Percentiles rank a stretch among this genome's conserved stretches.
phyloP scores from a whole-genome alignment of 2,113 vertebrate genomes.

The Tachysurus vachellii region DNA sequence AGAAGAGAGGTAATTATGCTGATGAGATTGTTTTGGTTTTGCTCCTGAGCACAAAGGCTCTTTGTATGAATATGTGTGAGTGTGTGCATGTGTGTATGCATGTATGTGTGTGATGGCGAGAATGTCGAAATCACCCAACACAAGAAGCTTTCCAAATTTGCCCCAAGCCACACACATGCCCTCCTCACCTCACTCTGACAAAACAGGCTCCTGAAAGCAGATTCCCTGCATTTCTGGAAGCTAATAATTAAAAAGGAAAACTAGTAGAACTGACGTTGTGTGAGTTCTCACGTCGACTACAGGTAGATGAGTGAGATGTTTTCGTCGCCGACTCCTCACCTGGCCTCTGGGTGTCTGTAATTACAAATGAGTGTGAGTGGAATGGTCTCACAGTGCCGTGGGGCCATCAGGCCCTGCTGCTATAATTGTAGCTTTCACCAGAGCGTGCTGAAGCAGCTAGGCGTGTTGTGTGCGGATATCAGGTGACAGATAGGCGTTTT shows the following conservation, averaged over 20 bases:
- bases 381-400: slow-evolving; percentile 75
- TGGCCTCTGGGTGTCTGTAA: slow-evolving; percentile 81
- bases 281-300: slow-evolving; percentile 70
- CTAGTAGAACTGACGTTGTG: slow-evolving; percentile 63
- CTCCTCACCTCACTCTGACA: slow-evolving; percentile 57
- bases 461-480: slow-evolving; percentile 77
- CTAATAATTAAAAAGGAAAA: slow-evolving; percentile 82
- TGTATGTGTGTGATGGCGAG: not conserved
- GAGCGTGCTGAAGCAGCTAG: slow-evolving; percentile 80
- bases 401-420: slow-evolving; percentile 76
- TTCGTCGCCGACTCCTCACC: slow-evolving; percentile 85
- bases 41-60: slow-evolving; percentile 52
- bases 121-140: slow-evolving; percentile 16
- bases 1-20: slow-evolving; percentile 56
- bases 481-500: slow-evolving; percentile 71
- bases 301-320: slow-evolving; percentile 84
- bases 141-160: slow-evolving; percentile 11
- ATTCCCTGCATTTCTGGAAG: slow-evolving; percentile 79
- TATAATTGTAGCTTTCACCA: slow-evolving; percentile 86
- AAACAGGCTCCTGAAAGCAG: slow-evolving; percentile 70
- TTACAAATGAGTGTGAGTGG: slow-evolving; percentile 87
- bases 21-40: slow-evolving; percentile 53
- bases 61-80: slow-evolving; percentile 43
- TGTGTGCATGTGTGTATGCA: not conserved
- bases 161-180: slow-evolving; percentile 35